Evolutionary conservation across 2,113 vertebrate species (phyloP).

Genomic region (Syngnathoides biaculeatus): DNA sequence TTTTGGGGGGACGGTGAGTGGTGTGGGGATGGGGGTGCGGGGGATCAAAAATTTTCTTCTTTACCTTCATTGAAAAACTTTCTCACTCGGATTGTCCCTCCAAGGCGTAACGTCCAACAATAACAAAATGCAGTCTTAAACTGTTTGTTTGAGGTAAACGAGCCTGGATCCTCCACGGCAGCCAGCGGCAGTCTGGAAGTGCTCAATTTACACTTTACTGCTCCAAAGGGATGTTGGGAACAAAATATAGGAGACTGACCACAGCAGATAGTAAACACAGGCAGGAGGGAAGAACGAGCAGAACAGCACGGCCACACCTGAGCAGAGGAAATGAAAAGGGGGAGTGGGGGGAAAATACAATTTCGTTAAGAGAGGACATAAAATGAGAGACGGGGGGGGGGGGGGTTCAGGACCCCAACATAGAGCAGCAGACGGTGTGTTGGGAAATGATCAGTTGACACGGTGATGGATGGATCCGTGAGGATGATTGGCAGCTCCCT

Average conservation of each 20-base stretch:
- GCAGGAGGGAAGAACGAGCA: slow-evolving; percentile 74
- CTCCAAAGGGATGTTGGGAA: slow-evolving; percentile 87
- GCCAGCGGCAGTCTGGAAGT: slow-evolving; percentile 38
- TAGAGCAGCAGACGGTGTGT: too few species aligned
- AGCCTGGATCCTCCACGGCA: slow-evolving; percentile 35
- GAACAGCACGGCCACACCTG: slow-evolving; percentile 80
- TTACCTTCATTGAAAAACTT: not conserved
- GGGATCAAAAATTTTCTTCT: not conserved
- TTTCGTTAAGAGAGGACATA: not conserved
- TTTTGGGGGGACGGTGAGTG: not conserved
- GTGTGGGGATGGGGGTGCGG: not conserved
- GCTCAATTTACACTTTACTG: slow-evolving; percentile 63
- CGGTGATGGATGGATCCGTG: too few species aligned
- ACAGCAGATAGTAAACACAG: slow-evolving; percentile 86
- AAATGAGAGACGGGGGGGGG: not conserved
- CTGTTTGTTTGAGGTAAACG: slow-evolving; percentile 14
- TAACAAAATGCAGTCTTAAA: slow-evolving; percentile 5
- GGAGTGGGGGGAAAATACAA: not conserved
- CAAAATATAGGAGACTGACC: slow-evolving; percentile 87
- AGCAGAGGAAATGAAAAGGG: slow-evolving; percentile 6
- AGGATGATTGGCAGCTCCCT: too few species aligned
- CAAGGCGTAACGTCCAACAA: slow-evolving; percentile 29
- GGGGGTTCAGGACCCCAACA: too few species aligned
- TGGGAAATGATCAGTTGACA: too few species aligned
- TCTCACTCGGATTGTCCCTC: slow-evolving; percentile 3